Percentiles rank a stretch among this genome's conserved stretches.
These are phyloP conservation scores for Melanotaenia pygmaea DNA, from an alignment of 2,797 vertebrate species.

Conservation along the genomic window DNA sequence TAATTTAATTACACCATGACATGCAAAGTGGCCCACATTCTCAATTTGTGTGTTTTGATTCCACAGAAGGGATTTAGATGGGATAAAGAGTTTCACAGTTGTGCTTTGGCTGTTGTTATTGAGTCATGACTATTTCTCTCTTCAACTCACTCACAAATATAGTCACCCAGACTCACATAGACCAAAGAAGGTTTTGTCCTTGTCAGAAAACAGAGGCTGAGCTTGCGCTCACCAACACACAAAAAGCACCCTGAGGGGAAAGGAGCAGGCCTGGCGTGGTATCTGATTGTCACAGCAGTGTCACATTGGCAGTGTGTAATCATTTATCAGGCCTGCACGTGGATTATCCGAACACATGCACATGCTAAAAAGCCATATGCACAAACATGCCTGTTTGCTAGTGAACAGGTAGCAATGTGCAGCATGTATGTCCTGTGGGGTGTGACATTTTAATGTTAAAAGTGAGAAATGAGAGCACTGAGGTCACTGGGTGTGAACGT, in stretches of 20 bases:
- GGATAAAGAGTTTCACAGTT: conserved; percentile 54
- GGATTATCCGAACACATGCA: conserved; percentile 44
- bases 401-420: conserved; percentile 22
- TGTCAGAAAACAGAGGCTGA: conserved; percentile 62
- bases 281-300: conserved; percentile 73
- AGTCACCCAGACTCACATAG: conserved; percentile 22
- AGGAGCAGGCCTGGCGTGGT: conserved; percentile 47
- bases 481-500: conserved; percentile 7
- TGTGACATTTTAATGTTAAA: conserved; percentile 7
- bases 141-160: background rate
- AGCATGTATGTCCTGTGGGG: background rate
- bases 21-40: conserved; percentile 5
- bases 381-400: conserved; percentile 41
- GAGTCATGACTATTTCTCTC: conserved; percentile 43
- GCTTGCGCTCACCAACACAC: conserved; percentile 27
- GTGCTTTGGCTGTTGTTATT: conserved; percentile 38
- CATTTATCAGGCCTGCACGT: conserved; percentile 60
- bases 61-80: conserved; percentile 50
- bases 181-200: conserved; percentile 63
- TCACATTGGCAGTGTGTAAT: conserved; percentile 64
- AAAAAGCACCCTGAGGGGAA: conserved; percentile 44
- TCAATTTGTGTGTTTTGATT: conserved; percentile 40
- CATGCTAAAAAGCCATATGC: conserved; percentile 50
- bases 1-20: conserved; percentile 46
- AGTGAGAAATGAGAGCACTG: conserved; percentile 2